phyloP scores from a whole-genome alignment of 2,113 vertebrate species.

The Carassius gibelio region DNA sequence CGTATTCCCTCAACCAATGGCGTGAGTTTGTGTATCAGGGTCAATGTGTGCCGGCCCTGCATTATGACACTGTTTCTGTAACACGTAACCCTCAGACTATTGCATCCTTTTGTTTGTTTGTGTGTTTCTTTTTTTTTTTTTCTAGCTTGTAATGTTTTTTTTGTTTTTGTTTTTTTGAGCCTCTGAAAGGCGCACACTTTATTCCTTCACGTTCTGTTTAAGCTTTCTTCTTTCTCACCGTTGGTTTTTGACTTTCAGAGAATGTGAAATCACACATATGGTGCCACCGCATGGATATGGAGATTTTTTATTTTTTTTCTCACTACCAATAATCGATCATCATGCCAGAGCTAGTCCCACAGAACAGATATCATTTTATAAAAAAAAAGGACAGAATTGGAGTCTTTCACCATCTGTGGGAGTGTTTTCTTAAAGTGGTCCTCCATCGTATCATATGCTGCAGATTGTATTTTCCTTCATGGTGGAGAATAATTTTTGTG shows the following conservation, averaged over 20 bases:
- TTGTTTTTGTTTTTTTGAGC: neutral
- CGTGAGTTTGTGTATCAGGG: constrained; percentile 63
- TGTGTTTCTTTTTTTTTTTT: neutral
- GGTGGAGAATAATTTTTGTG: too few relatives aligned
- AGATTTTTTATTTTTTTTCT: constrained; percentile 52
- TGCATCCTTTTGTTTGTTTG: neutral
- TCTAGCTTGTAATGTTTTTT: neutral
- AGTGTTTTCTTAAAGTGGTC: constrained; percentile 64
- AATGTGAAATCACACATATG: constrained; percentile 74
- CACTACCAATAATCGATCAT: constrained; percentile 61
- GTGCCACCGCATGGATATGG: constrained; percentile 57
- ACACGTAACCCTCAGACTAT: constrained; percentile 45
- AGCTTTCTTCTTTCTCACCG: neutral
- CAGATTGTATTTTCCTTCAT: constrained; percentile 13
- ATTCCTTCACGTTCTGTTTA: neutral
- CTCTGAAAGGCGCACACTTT: constrained; percentile 2
- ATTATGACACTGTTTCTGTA: constrained; percentile 58
- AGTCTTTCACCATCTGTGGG: constrained; percentile 31
- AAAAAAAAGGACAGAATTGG: neutral
- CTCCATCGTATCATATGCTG: constrained; percentile 75
- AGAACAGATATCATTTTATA: constrained; percentile 62
- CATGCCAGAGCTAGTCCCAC: constrained; percentile 65
- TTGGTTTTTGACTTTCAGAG: constrained; percentile 38
- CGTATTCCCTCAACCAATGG: constrained; percentile 57
- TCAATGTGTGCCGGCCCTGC: constrained; percentile 54